Evolutionary conservation across 2,113 vertebrate genomes (phyloP), one percentile per base, ranked within the genome.

Genomic region (Epinephelus fuscoguttatus): DNA sequence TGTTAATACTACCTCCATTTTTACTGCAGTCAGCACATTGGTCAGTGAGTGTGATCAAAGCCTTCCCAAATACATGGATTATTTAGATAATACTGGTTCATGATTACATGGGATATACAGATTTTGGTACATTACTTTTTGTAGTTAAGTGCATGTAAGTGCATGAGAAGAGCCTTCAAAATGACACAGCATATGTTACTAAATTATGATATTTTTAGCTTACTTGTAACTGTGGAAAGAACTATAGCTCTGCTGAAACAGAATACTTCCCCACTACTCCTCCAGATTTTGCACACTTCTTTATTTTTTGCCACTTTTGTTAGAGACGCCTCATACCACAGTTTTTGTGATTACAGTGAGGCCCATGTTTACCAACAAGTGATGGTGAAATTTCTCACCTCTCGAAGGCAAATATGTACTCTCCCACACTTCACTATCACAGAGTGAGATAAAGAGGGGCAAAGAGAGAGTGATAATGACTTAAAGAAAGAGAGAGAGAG

Each of bases 331-430:
- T 47, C 63, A 14, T 86, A 74, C 60, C 18, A 17, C 33, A 23
- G 21, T 60, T 53, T 57, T 37, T 60, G 30, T 21, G 81, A 70
- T 87, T 88, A 60, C 74, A 89, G 89, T 66, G 79, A 78, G 73
- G 49, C 79, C 81, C 40, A 27, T 93, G 80, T 94, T 94, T 91
- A 93, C 81, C 88, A 91, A 91, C 61, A 93, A 90, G 86, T 61
- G 87, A 72, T 30, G 72, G 72, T 90, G 82, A 94, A 93, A 94
- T 89, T 92, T 94, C 93, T 56, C 70, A 93, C 90, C 90, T 94
- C 71, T 75, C 30, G 9, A 78, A 79, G 81, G 70, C 91, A 94
- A 94, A 95, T 92, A 92, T 91, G 84, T 88, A 64, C 84, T 88
- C 80, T 93, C 88, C 80, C 91, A 92, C 86, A 89, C 78, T 57